phyloP scores from a whole-genome alignment of 2,113 vertebrate genomes.

The Acanthisitta chloris region DNA sequence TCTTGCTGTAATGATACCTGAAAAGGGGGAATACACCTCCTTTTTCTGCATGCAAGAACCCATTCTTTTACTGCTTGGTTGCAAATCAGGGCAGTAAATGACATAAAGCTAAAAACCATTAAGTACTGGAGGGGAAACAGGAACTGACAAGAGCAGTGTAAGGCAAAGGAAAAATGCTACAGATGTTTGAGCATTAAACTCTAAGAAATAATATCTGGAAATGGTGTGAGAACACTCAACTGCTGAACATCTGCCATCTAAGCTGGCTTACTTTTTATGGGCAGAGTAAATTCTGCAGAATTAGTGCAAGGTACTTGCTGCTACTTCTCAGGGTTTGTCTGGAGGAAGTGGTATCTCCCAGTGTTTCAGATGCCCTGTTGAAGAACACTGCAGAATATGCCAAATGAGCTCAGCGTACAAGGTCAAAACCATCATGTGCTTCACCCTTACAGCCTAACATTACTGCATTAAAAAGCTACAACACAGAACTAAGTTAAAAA shows the following conservation, averaged over 20 bases:
- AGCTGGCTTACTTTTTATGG: neutral
- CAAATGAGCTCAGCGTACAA: neutral
- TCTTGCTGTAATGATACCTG: neutral
- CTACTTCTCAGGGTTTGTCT: neutral
- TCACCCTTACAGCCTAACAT: neutral
- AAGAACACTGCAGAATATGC: neutral
- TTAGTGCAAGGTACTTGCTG: neutral
- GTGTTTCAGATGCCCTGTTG: neutral
- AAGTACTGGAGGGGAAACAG: neutral
- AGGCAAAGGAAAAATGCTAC: neutral
- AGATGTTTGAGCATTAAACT: neutral
- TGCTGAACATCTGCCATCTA: neutral
- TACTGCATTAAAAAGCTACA: neutral
- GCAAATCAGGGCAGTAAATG: neutral
- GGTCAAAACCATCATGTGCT: neutral
- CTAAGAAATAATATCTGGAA: neutral
- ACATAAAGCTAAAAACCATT: neutral
- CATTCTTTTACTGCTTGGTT: neutral
- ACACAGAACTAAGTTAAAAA: neutral
- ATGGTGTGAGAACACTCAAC: neutral
- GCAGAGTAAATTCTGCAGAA: neutral
- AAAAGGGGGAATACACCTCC: neutral
- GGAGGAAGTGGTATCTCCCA: neutral
- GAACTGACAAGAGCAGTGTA: neutral
- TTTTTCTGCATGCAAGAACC: neutral